Percentiles rank a stretch among this genome's conserved stretches.
These are phyloP conservation scores for Octodonta nipae DNA, from an alignment of 2,888 invertebrate genomes.

Conservation along the genomic window DNA sequence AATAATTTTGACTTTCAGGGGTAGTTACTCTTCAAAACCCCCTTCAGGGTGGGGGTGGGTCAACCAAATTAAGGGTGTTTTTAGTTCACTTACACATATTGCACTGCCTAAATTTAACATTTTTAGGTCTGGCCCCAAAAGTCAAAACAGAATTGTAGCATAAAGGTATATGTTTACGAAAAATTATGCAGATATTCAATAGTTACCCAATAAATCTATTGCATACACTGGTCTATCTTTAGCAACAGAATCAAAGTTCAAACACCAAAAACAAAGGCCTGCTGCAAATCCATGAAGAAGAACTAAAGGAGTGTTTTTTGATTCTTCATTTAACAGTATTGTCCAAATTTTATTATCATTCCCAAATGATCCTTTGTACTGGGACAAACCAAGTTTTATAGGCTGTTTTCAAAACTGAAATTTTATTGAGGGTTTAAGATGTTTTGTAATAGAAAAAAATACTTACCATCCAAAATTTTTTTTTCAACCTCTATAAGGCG, in stretches of 20 bases:
- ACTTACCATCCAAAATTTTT: conserved; percentile 67
- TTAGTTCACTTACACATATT: too few relatives aligned
- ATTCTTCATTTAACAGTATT: conserved; percentile 43
- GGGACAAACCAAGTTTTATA: conserved; percentile 38
- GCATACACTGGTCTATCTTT: conserved; percentile 73
- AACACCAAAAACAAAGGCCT: conserved; percentile 83
- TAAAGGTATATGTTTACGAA: too few relatives aligned
- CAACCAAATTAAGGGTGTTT: too few relatives aligned
- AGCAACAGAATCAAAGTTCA: conserved; percentile 73
- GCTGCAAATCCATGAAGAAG: conserved; percentile 86
- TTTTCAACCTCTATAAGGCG: conserved; percentile 69
- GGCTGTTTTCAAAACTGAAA: conserved; percentile 21
- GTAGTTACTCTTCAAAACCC: too few relatives aligned
- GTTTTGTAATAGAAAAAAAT: neutral
- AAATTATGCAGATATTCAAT: too few relatives aligned
- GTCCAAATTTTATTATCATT: conserved; percentile 50
- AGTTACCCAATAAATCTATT: conserved; percentile 49
- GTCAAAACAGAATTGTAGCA: too few relatives aligned
- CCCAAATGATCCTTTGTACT: conserved; percentile 42
- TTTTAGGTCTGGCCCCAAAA: too few relatives aligned
- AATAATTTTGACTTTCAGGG: too few relatives aligned
- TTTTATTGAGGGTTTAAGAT: too few relatives aligned
- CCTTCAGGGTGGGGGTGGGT: too few relatives aligned
- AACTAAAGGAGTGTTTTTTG: conserved; percentile 64
- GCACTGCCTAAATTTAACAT: too few relatives aligned